Conservation (phyloP, 2,888 invertebrate species). For the Sesia apiformis region DNA sequence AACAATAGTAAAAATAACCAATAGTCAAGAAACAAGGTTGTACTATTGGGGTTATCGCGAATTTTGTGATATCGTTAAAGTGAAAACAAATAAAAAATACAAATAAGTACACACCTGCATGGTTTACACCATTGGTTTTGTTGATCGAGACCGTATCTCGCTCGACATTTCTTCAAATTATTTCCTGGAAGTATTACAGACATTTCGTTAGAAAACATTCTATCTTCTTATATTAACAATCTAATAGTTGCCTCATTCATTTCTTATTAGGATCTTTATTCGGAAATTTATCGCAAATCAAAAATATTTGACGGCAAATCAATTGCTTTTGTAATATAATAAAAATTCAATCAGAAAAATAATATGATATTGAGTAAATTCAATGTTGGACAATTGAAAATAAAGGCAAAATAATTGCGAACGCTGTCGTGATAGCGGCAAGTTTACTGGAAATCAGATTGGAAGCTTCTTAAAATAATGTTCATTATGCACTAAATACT, state of each 20-base stretch:
- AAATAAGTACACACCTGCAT: constrained; percentile 87
- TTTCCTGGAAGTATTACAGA: constrained; percentile 79
- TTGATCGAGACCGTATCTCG: constrained; percentile 98
- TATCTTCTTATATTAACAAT: not conserved
- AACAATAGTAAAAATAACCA: constrained; percentile 68
- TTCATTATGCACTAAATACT: constrained; percentile 37
- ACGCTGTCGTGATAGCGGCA: constrained; percentile 14
- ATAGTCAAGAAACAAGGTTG: constrained; percentile 4
- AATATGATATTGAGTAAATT: constrained; percentile 27
- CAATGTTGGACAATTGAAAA: constrained; percentile 4
- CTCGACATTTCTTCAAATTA: constrained; percentile 99
- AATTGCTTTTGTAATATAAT: not conserved
- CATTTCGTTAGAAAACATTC: constrained; percentile 21
- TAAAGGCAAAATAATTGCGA: constrained; percentile 7
- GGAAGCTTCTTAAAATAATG: constrained; percentile 54
- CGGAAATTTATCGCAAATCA: constrained; percentile 14
- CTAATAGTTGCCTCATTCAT: not conserved
- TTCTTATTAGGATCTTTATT: not conserved
- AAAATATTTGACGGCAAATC: constrained; percentile 6
- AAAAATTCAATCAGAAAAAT: constrained; percentile 6
- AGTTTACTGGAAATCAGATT: constrained; percentile 52
- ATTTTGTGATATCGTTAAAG: constrained; percentile 19
- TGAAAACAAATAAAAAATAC: constrained; percentile 37
- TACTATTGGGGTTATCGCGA: constrained; percentile 5
- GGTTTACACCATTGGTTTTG: constrained; percentile 99